Base-by-base conservation (phyloP, 1,140 invertebrate genomes). In the Mactra quadrangularis region DNA sequence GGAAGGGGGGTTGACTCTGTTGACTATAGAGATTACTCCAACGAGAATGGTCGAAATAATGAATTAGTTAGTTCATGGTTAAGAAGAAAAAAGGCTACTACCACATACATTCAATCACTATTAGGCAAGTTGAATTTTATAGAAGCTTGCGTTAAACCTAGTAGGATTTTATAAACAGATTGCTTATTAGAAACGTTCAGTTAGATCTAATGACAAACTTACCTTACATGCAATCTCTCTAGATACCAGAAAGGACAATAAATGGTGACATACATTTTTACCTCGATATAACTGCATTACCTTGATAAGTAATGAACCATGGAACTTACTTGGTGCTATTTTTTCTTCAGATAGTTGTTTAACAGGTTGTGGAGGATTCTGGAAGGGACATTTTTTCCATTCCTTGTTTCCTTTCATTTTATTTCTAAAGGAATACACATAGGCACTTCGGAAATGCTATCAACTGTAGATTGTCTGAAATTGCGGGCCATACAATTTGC, bases 91-190 rank as follows among this genome's bases (percentile, higher is more conserved):
- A 25, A 59, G 25, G 55, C 25, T n/a, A n/a, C 55, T 9, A n/a
- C 22, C 9, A 59, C 9, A 22, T 9, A 17, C 13, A 59, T 25
- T 59, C 55, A 59, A 59, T 59, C 55, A 11, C 25, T 59, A 22
- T 17, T 59, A 25, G 55, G 55, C 9, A 59, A 59, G 22, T 59
- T 59, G 22, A 59, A 59, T 59, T 59, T 59, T 25, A 59, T 59
- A 59, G 13, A 9, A 19, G 60, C 60, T 64, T 59, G 55, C 22
- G 55, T 59, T 22, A 59, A 25, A 25, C 17, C 17, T 13, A 25
- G 55, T 17, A 59, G 55, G 25, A 50, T 50, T 11, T 50, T 50
- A n/a, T n/a, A n/a, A n/a, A n/a, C n/a, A n/a, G n/a, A n/a, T n/a
- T n/a, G n/a, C n/a, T n/a, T n/a, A n/a, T n/a, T n/a, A n/a, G n/a